Conservation (phyloP, 2,888 invertebrate species). For the Tipula confusa region DNA sequence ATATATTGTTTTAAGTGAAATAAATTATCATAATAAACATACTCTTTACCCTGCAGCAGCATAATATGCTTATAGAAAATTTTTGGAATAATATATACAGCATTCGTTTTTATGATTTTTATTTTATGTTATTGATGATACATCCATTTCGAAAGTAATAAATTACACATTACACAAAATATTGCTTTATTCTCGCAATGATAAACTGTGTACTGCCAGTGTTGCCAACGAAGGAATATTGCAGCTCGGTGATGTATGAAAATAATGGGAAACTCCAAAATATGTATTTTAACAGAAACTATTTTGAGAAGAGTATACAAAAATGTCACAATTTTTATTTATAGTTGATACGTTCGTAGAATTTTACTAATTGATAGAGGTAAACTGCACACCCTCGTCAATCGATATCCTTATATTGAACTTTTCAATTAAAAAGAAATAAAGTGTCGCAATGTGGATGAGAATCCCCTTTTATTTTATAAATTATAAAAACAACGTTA, state of each 20-base stretch:
- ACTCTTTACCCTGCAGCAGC: too few species aligned
- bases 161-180: not conserved
- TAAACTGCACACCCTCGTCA: too few species aligned
- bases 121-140: not conserved
- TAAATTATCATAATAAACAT: not conserved
- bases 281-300: not conserved
- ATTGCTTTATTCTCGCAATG: not conserved
- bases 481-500: too few species aligned
- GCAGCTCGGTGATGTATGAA: not conserved
- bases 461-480: too few species aligned
- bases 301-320: not conserved
- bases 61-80: not conserved
- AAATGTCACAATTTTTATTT: too few species aligned
- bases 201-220: not conserved
- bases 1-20: not conserved
- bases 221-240: not conserved
- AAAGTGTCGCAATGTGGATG: too few species aligned
- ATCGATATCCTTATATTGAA: too few species aligned
- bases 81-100: not conserved
- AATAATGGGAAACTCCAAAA: not conserved
- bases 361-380: too few species aligned
- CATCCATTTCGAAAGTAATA: not conserved
- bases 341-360: too few species aligned
- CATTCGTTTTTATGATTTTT: not conserved
- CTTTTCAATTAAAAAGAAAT: too few species aligned